Conservation (phyloP, 2,797 vertebrate species). For the Capromys pilorides region DNA sequence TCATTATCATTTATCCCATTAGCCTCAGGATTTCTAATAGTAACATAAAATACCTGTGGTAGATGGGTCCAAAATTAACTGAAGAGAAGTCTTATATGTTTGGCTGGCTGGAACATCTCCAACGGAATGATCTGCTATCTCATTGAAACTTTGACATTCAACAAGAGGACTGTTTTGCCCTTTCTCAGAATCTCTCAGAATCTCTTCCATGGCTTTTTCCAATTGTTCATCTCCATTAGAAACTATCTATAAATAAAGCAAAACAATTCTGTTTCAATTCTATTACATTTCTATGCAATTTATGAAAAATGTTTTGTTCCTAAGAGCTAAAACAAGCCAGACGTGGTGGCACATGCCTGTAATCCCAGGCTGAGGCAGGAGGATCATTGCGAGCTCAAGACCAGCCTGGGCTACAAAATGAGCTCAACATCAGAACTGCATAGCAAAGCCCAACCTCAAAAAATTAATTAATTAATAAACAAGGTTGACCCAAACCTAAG, state of each 20-base stretch:
- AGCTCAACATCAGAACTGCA: no score
- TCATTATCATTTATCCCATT: constrained; percentile 46
- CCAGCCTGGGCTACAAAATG: no score
- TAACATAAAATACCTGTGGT: constrained; percentile 83
- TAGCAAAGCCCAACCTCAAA: no score
- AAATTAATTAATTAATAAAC: no score
- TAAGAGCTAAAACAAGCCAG: constrained; percentile 37
- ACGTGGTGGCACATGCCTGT: no score
- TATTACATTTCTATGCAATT: background rate
- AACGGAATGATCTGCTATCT: constrained; percentile 69
- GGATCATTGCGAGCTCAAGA: no score
- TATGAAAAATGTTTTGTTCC: constrained; percentile 53
- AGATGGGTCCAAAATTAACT: constrained; percentile 85
- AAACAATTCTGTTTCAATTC: constrained; percentile 61
- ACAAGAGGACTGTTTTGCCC: constrained; percentile 84
- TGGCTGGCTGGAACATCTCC: constrained; percentile 73
- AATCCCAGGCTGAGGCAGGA: no score
- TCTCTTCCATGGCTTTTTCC: constrained; percentile 97
- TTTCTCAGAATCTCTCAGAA: constrained; percentile 92
- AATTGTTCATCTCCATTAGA: constrained; percentile 94
- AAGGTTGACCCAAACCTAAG: background rate
- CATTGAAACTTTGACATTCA: constrained; percentile 10
- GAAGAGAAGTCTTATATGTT: constrained; percentile 80
- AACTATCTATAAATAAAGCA: constrained; percentile 88
- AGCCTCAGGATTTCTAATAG: background rate